A percentile compares a stretch with the other conserved stretches of the same genome.
phyloP scores from a whole-genome alignment of 2,113 vertebrate genomes.

The Dascyllus trimaculatus region DNA sequence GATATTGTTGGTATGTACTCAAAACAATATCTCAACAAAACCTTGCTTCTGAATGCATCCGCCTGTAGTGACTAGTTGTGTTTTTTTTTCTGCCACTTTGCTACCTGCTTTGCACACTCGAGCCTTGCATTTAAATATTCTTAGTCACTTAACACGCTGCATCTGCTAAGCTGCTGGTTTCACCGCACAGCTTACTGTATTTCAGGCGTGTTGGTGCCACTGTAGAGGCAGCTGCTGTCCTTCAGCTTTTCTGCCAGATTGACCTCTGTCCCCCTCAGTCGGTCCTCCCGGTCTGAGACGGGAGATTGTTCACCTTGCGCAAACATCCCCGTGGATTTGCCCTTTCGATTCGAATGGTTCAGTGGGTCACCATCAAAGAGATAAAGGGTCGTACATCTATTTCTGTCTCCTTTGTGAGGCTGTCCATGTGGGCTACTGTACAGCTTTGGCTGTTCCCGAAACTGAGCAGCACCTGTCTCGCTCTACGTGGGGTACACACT shows the following conservation, averaged over 20 bases:
- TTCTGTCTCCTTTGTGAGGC: slow-evolving; percentile 59
- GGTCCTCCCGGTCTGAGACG: slow-evolving; percentile 16
- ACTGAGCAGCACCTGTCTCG: slow-evolving; percentile 65
- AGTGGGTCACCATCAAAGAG: slow-evolving; percentile 46
- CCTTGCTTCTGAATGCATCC: not conserved
- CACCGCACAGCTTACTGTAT: slow-evolving; percentile 57
- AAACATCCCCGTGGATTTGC: slow-evolving; percentile 59
- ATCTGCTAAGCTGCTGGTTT: slow-evolving; percentile 61
- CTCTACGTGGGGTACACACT: slow-evolving; percentile 13
- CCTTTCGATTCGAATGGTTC: slow-evolving; percentile 45
- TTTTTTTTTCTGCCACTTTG: slow-evolving; percentile 49
- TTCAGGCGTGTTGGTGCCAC: slow-evolving; percentile 66
- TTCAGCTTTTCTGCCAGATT: slow-evolving; percentile 34
- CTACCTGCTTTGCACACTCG: slow-evolving; percentile 46
- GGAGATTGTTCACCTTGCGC: slow-evolving; percentile 41
- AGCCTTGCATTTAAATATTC: slow-evolving; percentile 31
- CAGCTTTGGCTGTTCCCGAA: slow-evolving; percentile 24
- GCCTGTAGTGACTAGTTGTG: not conserved
- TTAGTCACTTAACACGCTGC: slow-evolving; percentile 42
- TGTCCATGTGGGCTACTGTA: slow-evolving; percentile 20
- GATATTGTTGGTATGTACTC: slow-evolving; percentile 40
- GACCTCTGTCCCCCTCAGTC: slow-evolving; percentile 59
- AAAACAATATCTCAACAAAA: slow-evolving; percentile 34
- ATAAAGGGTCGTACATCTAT: slow-evolving; percentile 58
- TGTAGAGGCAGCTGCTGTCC: slow-evolving; percentile 55